These are phyloP conservation scores for Lacanobia wlatinum DNA, from an alignment of 2,888 invertebrate species.

Conservation along the genomic window DNA sequence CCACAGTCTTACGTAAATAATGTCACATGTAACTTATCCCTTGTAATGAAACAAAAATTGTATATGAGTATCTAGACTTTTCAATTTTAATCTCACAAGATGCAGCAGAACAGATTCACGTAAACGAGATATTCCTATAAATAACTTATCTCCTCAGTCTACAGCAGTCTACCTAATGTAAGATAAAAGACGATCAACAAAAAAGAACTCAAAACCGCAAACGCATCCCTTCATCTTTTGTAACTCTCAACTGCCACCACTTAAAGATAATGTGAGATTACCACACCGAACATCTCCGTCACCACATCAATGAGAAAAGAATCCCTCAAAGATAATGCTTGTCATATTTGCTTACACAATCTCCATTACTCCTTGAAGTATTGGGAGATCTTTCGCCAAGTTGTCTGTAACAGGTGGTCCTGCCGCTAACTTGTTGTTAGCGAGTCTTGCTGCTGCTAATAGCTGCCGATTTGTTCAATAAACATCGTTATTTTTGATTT, in stretches of 20 bases:
- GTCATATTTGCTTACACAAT: slow-evolving; percentile 55
- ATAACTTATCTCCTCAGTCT: neutral
- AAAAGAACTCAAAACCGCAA: neutral
- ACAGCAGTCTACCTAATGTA: too few species aligned
- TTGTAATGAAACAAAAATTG: neutral
- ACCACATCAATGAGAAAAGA: slow-evolving; percentile 20
- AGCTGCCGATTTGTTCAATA: slow-evolving; percentile 41
- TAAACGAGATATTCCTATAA: neutral
- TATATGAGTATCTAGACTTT: neutral
- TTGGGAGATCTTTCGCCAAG: slow-evolving; percentile 32
- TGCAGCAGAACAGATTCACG: neutral
- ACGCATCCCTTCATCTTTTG: slow-evolving; percentile 12
- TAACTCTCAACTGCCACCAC: slow-evolving; percentile 7
- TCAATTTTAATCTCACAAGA: neutral
- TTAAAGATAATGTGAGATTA: slow-evolving; percentile 8
- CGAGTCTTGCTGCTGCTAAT: slow-evolving; percentile 43
- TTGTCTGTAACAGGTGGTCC: slow-evolving; percentile 48
- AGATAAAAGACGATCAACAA: neutral
- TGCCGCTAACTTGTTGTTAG: slow-evolving; percentile 35
- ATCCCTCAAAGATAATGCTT: slow-evolving; percentile 31
- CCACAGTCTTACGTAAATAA: neutral
- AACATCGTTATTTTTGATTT: slow-evolving; percentile 48
- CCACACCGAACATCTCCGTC: slow-evolving; percentile 30
- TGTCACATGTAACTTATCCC: neutral
- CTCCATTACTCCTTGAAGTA: slow-evolving; percentile 29